Evolutionary conservation across 1,140 invertebrate genomes (phyloP), one percentile per base, ranked within the genome.

Genomic region (Choristoneura fumiferana): DNA sequence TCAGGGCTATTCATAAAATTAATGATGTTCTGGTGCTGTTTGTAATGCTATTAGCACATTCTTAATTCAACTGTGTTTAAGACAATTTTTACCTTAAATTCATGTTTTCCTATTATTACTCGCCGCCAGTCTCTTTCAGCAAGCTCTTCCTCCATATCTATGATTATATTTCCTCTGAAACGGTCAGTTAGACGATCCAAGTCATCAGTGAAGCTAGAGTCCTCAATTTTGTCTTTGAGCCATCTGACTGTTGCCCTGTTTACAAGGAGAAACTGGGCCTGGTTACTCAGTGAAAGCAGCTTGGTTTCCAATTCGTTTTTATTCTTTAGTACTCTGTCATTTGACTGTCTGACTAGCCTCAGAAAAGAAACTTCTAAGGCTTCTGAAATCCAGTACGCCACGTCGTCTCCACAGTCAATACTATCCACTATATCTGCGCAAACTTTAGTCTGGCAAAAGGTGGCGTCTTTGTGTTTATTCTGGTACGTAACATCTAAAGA

Each of bases 231-330:
- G 33, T 91, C 86, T 38, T 89, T 84, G 37, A 96, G 89, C 92
- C 93, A 95, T 63, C 90, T 76, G 4, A 97, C 92, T 67, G 96
- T 98, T 8, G 93, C 90, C 66, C 91, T 87, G 78, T 95, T 97
- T 10, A 98, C 90, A 14, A 98, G 78, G 35, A 98, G 90, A 88
- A 94, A 98, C 81, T 98, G 97, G 0, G 95, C 96, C 90, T 98
- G 93, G 87, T 98, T 98, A 3, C 94, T 93, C 58, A 98, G 90
- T 0, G 95, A 96, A 33, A 96, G 76, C 54, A 91, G 74, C 62
- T 17, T 81, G 66, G 5, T 84, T 89, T 75, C 59, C 62, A 67
- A 62, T n/a, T 60, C 37, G 22, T 75, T 82, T 54, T 73, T 75
- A 62, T 77, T 89, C 61, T 59, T 69, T 40, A 78, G 66, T 37